phyloP scores from a whole-genome alignment of 1,140 invertebrate genomes.

The Eufriesea mexicana region DNA sequence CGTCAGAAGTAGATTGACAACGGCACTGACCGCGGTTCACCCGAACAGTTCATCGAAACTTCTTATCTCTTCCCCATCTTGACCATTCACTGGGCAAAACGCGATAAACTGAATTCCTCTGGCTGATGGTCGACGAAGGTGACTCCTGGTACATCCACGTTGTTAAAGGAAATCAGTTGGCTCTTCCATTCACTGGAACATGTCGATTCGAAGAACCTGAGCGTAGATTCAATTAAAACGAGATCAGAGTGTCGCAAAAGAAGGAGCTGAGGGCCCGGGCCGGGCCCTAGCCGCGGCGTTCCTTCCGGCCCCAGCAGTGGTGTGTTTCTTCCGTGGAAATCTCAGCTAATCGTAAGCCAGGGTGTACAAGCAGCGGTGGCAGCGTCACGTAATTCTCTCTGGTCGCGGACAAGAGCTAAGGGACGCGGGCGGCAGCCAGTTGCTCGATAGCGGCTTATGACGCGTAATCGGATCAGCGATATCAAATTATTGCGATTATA shows the following conservation, averaged over 20 bases:
- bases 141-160: neutral
- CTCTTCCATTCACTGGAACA: constrained; percentile 7
- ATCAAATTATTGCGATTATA: constrained; percentile 85
- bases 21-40: neutral
- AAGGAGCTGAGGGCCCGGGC: neutral
- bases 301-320: constrained; percentile 56
- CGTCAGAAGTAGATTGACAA: neutral
- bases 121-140: neutral
- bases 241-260: neutral
- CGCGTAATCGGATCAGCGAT: constrained; percentile 83
- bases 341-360: constrained; percentile 40
- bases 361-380: constrained; percentile 24
- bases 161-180: neutral
- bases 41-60: constrained; percentile 24
- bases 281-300: constrained; percentile 48
- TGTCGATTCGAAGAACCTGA: neutral
- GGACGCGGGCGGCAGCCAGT: constrained; percentile 47
- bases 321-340: constrained; percentile 26
- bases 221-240: neutral
- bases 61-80: neutral
- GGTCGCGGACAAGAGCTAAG: constrained; percentile 29
- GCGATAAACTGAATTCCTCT: neutral
- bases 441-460: constrained; percentile 73
- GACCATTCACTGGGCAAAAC: neutral
- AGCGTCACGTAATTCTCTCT: constrained; percentile 48